Conservation (phyloP, 2,113 vertebrate genomes). For the Camelus dromedarius region DNA sequence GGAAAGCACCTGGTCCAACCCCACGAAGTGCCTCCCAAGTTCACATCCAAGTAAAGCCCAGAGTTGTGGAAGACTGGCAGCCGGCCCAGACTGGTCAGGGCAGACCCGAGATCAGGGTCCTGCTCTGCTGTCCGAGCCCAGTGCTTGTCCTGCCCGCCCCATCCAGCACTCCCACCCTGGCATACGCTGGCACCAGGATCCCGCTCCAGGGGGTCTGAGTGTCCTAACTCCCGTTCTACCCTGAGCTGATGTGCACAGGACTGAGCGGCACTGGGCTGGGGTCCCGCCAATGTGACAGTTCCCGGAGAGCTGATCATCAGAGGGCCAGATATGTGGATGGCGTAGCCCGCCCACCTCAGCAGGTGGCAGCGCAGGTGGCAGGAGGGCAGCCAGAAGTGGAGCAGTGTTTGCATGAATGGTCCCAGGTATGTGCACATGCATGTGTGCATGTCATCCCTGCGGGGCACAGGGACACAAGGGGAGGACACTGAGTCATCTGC, state of each 20-base stretch:
- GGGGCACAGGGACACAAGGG: rapidly evolving
- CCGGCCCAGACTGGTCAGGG: not conserved
- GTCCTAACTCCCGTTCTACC: rapidly evolving
- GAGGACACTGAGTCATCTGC: rapidly evolving
- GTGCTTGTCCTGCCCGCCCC: not conserved
- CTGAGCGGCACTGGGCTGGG: rapidly evolving
- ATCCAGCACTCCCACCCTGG: rapidly evolving
- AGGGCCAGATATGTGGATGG: not conserved
- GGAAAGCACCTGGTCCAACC: not conserved
- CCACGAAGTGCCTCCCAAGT: rapidly evolving
- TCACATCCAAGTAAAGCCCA: not conserved
- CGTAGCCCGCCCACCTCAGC: too few species aligned
- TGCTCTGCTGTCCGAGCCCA: not conserved
- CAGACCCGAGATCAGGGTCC: not conserved
- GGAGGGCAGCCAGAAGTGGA: rapidly evolving
- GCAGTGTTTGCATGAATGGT: rapidly evolving
- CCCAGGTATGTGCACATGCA: rapidly evolving
- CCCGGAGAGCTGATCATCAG: rapidly evolving
- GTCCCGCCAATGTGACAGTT: not conserved
- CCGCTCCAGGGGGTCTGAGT: not conserved
- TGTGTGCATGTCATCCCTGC: rapidly evolving
- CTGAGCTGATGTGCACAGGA: not conserved
- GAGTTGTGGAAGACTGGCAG: rapidly evolving
- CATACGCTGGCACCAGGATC: rapidly evolving
- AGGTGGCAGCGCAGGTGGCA: not conserved